Percentiles rank a stretch among this genome's conserved stretches.
Evolutionary conservation across 92 coral and sea anemone species (phyloP).

Genomic region (Actinernus sp.): DNA sequence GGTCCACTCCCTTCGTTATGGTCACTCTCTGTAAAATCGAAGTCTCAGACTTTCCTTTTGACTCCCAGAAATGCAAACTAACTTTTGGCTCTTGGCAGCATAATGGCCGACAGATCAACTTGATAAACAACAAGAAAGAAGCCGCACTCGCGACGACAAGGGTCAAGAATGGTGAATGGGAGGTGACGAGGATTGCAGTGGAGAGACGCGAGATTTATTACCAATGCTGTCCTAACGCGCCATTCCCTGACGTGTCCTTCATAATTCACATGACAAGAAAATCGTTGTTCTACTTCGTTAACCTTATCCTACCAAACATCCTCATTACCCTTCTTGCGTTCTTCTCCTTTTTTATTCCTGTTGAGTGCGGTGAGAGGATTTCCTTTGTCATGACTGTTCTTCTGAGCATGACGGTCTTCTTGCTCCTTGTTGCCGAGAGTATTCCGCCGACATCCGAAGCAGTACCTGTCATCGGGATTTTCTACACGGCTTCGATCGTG

Average conservation of each 20-base stretch:
- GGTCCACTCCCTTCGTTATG: constrained; percentile 55
- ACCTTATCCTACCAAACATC: constrained; percentile 57
- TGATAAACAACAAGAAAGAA: constrained; percentile 33
- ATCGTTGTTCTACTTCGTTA: constrained; percentile 54
- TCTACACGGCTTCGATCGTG: constrained; percentile 54
- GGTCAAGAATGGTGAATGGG: constrained; percentile 66
- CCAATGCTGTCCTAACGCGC: constrained; percentile 27
- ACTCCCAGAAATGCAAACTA: constrained; percentile 43
- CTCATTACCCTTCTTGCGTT: constrained; percentile 63
- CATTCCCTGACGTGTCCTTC: constrained; percentile 56
- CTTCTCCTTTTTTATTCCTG: constrained; percentile 72
- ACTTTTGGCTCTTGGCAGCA: constrained; percentile 64
- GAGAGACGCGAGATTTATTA: constrained; percentile 25
- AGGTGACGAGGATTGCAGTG: constrained; percentile 29
- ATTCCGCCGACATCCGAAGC: constrained; percentile 75
- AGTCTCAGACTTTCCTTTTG: constrained; percentile 62
- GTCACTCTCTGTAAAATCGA: constrained; percentile 62
- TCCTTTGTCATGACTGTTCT: constrained; percentile 69
- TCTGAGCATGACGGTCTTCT: constrained; percentile 67
- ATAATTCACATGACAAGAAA: constrained; percentile 52
- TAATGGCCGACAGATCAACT: constrained; percentile 38
- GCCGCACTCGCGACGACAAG: constrained; percentile 43
- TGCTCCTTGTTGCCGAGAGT: constrained; percentile 62
- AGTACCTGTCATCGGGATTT: constrained; percentile 61
- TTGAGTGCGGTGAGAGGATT: constrained; percentile 69